Evolutionary conservation across 1,140 invertebrate genomes (phyloP).

Genomic region (Ditylenchus dipsaci): DNA sequence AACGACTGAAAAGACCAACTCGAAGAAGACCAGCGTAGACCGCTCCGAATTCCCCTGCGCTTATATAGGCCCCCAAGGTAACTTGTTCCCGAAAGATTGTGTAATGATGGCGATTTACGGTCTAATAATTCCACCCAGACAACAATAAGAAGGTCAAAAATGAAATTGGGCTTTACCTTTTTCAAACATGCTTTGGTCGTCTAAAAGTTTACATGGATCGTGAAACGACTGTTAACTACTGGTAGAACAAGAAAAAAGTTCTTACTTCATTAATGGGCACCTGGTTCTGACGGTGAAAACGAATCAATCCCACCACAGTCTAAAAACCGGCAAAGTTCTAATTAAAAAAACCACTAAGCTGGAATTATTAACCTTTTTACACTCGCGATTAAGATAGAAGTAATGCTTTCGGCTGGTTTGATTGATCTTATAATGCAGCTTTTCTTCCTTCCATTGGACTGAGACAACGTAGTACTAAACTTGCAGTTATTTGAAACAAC

Average conservation of each 20-base stretch:
- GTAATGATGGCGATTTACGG: not conserved
- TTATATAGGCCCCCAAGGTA: conserved; percentile 15
- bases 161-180: not conserved
- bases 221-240: too few species aligned
- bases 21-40: conserved; percentile 17
- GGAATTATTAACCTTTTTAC: not conserved
- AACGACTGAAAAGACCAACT: not conserved
- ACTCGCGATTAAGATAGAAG: not conserved
- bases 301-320: conserved; percentile 4
- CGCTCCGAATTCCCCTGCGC: conserved; percentile 22
- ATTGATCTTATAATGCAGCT: conserved; percentile 1
- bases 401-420: conserved; percentile 2
- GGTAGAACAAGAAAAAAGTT: too few species aligned
- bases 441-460: conserved; percentile 6
- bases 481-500: not conserved
- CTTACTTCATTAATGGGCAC: conserved; percentile 1
- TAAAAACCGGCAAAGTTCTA: not conserved
- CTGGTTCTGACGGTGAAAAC: conserved; percentile 2
- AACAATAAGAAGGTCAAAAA: not conserved
- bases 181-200: not conserved
- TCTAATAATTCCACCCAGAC: not conserved
- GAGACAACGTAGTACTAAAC: conserved; percentile 3
- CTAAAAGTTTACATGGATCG: too few species aligned
- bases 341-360: too few species aligned
- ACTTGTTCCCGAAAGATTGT: not conserved